Conservation (phyloP, 1,140 invertebrate genomes). For the Spodoptera frugiperda region DNA sequence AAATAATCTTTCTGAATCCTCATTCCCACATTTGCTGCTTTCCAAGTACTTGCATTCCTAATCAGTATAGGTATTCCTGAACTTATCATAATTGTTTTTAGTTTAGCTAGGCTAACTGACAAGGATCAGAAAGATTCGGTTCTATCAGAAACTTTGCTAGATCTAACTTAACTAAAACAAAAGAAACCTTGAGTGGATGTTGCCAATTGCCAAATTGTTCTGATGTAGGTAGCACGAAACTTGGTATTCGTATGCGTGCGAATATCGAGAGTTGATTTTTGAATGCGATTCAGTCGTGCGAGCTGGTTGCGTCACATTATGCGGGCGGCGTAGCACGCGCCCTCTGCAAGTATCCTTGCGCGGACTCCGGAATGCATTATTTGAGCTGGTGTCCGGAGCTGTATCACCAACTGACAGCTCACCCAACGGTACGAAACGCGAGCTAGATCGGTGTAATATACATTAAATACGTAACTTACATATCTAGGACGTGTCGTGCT, state of each 20-base stretch:
- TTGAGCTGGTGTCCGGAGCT: background rate
- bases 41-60: too few species aligned
- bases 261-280: constrained; percentile 52
- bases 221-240: constrained; percentile 51
- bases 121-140: constrained; percentile 33
- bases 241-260: constrained; percentile 50
- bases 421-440: background rate
- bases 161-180: constrained; percentile 53
- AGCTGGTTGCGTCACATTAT: constrained; percentile 49
- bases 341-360: constrained; percentile 9
- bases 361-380: background rate
- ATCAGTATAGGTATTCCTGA: background rate
- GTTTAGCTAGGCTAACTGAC: background rate
- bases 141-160: constrained; percentile 37
- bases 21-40: background rate
- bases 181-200: constrained; percentile 58
- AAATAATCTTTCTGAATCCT: background rate
- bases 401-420: background rate
- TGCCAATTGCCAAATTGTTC: constrained; percentile 59
- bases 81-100: background rate
- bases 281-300: constrained; percentile 43
- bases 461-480: background rate
- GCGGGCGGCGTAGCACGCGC: constrained; percentile 43
- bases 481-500: constrained; percentile 40
- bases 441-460: constrained; percentile 14